These are phyloP conservation scores for Brachyrhaphis roseni DNA, from an alignment of 2,797 vertebrate genomes.

Conservation along the genomic window DNA sequence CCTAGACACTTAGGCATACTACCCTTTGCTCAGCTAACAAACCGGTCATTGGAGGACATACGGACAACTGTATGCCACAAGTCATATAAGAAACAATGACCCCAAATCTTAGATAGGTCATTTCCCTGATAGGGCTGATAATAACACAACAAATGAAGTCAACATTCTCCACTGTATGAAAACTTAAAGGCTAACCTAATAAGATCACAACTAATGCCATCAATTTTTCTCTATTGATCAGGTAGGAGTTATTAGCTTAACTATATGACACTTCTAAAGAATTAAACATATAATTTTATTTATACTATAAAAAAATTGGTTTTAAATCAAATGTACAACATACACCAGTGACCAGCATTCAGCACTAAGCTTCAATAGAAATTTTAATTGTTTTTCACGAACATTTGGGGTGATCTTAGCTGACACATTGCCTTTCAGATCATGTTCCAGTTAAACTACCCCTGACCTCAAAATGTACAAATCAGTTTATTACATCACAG, in stretches of 20 bases:
- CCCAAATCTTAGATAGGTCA: background rate
- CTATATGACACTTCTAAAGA: background rate
- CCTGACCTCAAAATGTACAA: conserved; percentile 12
- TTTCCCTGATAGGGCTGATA: conserved; percentile 27
- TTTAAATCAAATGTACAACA: background rate
- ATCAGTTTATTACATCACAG: conserved; percentile 1
- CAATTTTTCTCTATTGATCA: background rate
- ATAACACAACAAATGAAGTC: conserved; percentile 24
- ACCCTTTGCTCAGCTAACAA: conserved; percentile 1
- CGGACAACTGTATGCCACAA: conserved; percentile 10
- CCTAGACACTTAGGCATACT: background rate
- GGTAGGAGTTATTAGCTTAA: background rate
- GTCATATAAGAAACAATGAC: conserved; percentile 38
- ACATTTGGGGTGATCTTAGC: background rate
- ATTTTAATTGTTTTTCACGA: background rate
- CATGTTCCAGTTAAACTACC: background rate
- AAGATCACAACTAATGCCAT: background rate
- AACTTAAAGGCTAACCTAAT: background rate
- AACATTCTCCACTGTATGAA: conserved; percentile 16
- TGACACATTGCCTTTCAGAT: background rate
- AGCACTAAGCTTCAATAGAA: background rate
- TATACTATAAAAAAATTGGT: background rate
- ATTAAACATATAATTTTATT: background rate
- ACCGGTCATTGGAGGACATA: conserved; percentile 21
- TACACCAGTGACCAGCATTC: background rate